A percentile compares a stretch with the other conserved stretches of the same genome.
phyloP scores from a whole-genome alignment of 2,797 vertebrate genomes.

The Pristis pectinata region DNA sequence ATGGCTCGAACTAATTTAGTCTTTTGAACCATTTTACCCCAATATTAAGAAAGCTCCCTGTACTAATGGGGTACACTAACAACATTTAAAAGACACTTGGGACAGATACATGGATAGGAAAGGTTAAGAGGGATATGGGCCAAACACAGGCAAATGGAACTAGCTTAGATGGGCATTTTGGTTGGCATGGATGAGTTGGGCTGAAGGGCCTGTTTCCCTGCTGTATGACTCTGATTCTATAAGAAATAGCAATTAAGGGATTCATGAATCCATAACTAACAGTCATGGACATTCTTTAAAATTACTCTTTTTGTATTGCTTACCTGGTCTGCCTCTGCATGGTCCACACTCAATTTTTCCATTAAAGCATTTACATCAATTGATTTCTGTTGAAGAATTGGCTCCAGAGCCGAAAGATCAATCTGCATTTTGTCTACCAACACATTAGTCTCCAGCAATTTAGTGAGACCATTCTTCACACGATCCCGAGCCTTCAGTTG shows the following conservation, averaged over 20 bases:
- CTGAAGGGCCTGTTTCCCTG: too few relatives aligned
- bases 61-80: too few relatives aligned
- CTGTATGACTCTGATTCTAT: too few relatives aligned
- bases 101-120: too few relatives aligned
- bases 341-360: slow-evolving; percentile 69
- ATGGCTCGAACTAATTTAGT: neutral
- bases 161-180: too few relatives aligned
- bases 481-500: slow-evolving; percentile 64
- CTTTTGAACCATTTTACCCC: neutral
- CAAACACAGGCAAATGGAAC: too few relatives aligned
- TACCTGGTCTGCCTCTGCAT: slow-evolving; percentile 72
- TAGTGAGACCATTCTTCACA: slow-evolving; percentile 72
- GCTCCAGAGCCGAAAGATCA: slow-evolving; percentile 73
- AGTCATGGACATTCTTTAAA: neutral
- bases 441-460: slow-evolving; percentile 71
- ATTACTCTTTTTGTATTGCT: neutral
- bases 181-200: too few relatives aligned
- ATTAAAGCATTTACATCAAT: slow-evolving; percentile 67
- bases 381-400: slow-evolving; percentile 70
- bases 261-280: neutral
- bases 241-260: neutral
- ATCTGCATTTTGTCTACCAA: slow-evolving; percentile 76
- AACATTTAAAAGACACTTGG: too few relatives aligned
- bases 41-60: neutral
- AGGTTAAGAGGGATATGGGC: too few relatives aligned